Evolutionary conservation across 1,140 invertebrate species (phyloP).

Genomic region (Neelides sp.): DNA sequence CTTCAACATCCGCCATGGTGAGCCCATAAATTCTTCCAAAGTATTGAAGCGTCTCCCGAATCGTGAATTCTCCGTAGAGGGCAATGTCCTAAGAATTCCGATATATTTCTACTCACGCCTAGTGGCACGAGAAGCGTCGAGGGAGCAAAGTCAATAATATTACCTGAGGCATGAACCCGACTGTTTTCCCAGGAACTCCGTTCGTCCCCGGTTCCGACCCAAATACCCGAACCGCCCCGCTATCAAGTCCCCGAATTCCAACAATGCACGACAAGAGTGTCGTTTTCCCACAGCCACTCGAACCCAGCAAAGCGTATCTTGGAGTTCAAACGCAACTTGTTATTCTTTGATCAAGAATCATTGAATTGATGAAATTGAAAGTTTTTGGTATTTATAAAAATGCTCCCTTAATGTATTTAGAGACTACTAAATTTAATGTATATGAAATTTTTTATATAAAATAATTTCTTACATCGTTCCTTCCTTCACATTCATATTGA

Average conservation of each 20-base stretch:
- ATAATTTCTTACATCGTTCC: conserved; percentile 21
- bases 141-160: no score
- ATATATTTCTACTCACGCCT: background rate
- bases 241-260: conserved; percentile 34
- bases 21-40: conserved; percentile 49
- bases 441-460: background rate
- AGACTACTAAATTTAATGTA: no score
- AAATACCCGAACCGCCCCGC: conserved; percentile 36
- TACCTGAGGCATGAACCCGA: conserved; percentile 47
- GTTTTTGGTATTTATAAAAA: background rate
- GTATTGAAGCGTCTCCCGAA: conserved; percentile 39
- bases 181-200: conserved; percentile 52
- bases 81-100: conserved; percentile 37
- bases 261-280: conserved; percentile 39
- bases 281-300: conserved; percentile 35
- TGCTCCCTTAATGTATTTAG: no score
- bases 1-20: conserved; percentile 54
- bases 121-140: no score
- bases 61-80: conserved; percentile 39
- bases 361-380: background rate
- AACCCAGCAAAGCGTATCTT: conserved; percentile 38
- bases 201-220: conserved; percentile 40
- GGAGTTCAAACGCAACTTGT: no score
- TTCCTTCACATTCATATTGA: conserved; percentile 23
- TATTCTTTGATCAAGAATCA: no score